Evolutionary conservation across 2,888 invertebrate genomes (phyloP).

Genomic region (Drosophila nigricruria): DNA sequence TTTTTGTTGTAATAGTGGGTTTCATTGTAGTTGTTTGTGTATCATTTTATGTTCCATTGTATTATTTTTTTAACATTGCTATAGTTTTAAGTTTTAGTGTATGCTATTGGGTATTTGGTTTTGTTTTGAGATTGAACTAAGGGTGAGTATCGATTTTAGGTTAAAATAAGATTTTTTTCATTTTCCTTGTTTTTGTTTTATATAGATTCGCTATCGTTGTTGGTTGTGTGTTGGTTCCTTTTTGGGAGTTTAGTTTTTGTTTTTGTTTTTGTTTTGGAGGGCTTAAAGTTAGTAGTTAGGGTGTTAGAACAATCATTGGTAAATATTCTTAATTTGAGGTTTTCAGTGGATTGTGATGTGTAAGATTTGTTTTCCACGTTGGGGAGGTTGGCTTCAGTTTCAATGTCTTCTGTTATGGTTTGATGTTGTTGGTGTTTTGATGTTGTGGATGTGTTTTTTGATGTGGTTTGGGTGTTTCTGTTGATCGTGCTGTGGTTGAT

Average conservation of each 20-base stretch:
- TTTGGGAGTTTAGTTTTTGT: not conserved
- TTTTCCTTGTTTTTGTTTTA: conserved; percentile 1
- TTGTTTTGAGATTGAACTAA: not conserved
- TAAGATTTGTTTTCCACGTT: not conserved
- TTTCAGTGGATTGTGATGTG: not conserved
- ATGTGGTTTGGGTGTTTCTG: no score
- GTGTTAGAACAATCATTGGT: not conserved
- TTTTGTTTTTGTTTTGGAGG: not conserved
- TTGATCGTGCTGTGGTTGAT: not conserved
- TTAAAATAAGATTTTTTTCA: not conserved
- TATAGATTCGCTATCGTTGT: not conserved
- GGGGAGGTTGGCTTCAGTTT: no score
- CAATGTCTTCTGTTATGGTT: no score
- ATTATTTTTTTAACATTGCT: not conserved
- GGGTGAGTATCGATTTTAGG: not conserved
- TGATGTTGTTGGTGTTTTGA: no score
- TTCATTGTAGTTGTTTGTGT: no score
- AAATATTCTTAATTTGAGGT: not conserved
- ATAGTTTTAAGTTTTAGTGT: not conserved
- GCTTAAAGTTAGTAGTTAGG: not conserved
- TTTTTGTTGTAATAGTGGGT: no score
- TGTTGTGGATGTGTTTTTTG: no score
- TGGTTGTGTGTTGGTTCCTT: not conserved
- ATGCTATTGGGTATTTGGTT: not conserved
- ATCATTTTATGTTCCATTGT: not conserved